Base-by-base conservation (phyloP, 2,113 vertebrate genomes). In the Pristiophorus japonicus region DNA sequence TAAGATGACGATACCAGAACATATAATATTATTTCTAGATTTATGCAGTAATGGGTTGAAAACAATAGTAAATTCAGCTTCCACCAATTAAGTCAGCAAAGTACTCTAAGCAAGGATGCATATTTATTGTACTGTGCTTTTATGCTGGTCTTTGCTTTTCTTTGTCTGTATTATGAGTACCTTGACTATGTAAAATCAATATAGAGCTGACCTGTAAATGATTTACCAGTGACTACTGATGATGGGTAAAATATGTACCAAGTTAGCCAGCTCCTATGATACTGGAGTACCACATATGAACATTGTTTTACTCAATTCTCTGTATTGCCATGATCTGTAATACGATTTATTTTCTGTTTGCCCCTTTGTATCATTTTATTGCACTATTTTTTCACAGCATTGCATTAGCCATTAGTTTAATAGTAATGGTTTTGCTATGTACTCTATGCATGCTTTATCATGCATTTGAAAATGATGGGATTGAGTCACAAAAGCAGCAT, bases 121-220 rank as follows among this genome's bases (percentile, higher is more conserved):
- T 70, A 73, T 94, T 70, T 51, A 94, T 94, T 51, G 65, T 51
- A 67, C 66, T 42, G 42, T 38, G 24, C 42, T 70, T 16, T 94
- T 94, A 67, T 67, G 92, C 92, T 70, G 65, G 70, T 67, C 65
- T 67, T 27, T 94, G 63, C 38, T 70, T 70, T 34, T 94, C 62
- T 20, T 94, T 70, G n/a, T 66, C 62, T 93, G 45, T 94, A 30
- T 94, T 67, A 67, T 94, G 65, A 70, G 47, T 70, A 94, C 12
- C 30, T 30, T 94, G 92, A 27, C 92, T 24, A 94, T 70, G 42
- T 45, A 94, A 67, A 70, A 94, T 94, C 65, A 94, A 94, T 94
- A 91, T 63, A 30, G 62, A 70, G 66, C 59, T 94, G 42, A 70
- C 38, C 42, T 94, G 10, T 70, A 47, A 94, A 70, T 51, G 24